Percentiles rank a stretch among this genome's conserved stretches.
Conservation (phyloP, 2,797 vertebrate species). For the Thunnus albacares region DNA sequence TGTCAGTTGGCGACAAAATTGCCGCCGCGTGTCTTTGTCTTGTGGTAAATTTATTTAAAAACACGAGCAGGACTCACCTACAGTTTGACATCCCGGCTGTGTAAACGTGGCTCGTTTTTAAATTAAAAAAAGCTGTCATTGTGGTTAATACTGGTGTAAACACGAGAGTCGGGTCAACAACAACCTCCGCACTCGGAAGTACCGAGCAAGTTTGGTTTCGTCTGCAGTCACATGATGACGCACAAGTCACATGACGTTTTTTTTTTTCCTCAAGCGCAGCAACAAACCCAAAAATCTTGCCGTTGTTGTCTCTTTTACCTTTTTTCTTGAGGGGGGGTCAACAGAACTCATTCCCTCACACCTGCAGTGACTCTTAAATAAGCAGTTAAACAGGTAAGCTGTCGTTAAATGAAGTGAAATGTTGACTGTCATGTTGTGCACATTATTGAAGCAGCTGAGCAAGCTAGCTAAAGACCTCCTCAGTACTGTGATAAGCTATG, state of each 20-base stretch:
- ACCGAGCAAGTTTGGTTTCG: conserved; percentile 51
- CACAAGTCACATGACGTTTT: conserved; percentile 62
- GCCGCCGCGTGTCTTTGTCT: fast-evolving
- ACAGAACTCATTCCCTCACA: too few relatives aligned
- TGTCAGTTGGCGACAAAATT: not conserved
- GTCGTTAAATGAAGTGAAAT: too few relatives aligned
- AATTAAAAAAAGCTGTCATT: not conserved
- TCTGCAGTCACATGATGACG: conserved; percentile 61
- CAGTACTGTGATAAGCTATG: not conserved
- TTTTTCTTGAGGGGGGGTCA: not conserved
- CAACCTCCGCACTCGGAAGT: conserved; percentile 5
- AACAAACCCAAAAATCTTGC: conserved; percentile 29
- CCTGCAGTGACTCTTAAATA: not conserved
- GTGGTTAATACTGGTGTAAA: not conserved
- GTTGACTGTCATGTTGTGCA: not conserved
- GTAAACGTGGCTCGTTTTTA: not conserved
- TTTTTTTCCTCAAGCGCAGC: conserved; percentile 26
- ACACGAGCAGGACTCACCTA: conserved; percentile 42
- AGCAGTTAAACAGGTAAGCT: conserved; percentile 39
- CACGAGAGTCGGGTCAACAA: not conserved
- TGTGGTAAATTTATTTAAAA: not conserved
- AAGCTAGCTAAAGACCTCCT: conserved; percentile 45
- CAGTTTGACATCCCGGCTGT: fast-evolving
- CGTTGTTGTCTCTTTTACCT: not conserved
- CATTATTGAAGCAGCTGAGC: conserved; percentile 4